Evolutionary conservation across 2,888 invertebrate species (phyloP), one percentile per base, ranked within the genome.

Genomic region (Tupiocoris notatus): DNA sequence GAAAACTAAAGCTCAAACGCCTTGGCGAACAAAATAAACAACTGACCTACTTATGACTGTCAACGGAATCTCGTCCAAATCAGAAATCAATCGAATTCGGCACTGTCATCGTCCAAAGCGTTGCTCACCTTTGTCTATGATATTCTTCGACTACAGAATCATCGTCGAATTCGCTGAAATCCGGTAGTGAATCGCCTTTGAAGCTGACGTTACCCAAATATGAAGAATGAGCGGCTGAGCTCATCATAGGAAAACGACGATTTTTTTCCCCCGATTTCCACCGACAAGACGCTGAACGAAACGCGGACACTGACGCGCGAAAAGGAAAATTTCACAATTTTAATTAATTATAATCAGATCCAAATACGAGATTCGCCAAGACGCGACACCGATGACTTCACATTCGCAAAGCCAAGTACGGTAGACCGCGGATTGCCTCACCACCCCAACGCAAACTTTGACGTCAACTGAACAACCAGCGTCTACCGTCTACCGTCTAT

Each of bases 121-220:
- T 62, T 9, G 77, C 80, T 81, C 85, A 86, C 86, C 86, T 86
- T 83, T 86, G 86, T 80, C 83, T 84, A 80, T 84, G 84, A 81
- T 85, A 86, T 80, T 86, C 86, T 83, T 85, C 83, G 78, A 86
- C 84, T 75, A 86, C 84, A 76, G 86, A 86, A 81, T 86, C 86
- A 56, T 86, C 85, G 84, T 87, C 87, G 81, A 87, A 87, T 84
- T 87, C 87, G 81, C 86, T 86, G 80, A 86, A 87, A 82, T 86
- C 86, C 65, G 86, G 86, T 79, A 87, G 81, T 57, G 86, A 86
- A 81, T 87, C 87, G 78, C 85, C 85, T 81, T 86, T 87, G 80
- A 87, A 87, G 82, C 86, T 86, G 81, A 86, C 85, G 81, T 86
- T 86, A 80, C 86, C 85, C 81, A 86, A 82, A 25, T 59, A 23